Percentiles rank a stretch among this genome's conserved stretches.
phyloP scores from a whole-genome alignment of 1,140 invertebrate genomes.

The Drosophila kikkawai region DNA sequence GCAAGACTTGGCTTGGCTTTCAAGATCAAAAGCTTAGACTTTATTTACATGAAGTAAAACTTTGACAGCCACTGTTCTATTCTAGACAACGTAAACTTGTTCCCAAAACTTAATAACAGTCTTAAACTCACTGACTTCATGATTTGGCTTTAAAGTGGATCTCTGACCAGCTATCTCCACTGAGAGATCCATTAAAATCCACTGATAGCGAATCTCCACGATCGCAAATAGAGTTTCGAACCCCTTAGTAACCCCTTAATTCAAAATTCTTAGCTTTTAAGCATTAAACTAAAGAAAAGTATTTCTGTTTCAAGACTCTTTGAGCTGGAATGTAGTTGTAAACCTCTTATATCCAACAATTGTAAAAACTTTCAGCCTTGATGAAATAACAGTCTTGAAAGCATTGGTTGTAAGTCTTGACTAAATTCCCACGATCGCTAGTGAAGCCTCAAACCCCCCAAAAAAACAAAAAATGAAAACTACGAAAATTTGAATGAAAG shows the following conservation, averaged over 20 bases:
- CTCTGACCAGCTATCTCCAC: not conserved
- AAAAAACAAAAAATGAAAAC: not conserved
- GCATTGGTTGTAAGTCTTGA: not conserved
- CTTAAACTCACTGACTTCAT: not conserved
- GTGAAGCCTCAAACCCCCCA: not conserved
- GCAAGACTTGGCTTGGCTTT: not conserved
- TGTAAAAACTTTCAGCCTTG: not conserved
- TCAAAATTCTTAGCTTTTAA: not conserved
- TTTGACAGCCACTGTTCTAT: too few relatives aligned
- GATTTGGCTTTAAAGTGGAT: not conserved
- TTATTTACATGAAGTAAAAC: too few relatives aligned
- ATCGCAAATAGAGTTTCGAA: not conserved
- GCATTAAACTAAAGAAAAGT: not conserved
- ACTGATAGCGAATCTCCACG: not conserved
- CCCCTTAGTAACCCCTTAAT: not conserved
- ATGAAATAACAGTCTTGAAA: not conserved
- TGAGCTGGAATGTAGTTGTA: too few relatives aligned
- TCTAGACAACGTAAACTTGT: not conserved
- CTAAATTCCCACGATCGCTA: slow-evolving; percentile 4
- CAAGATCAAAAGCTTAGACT: too few relatives aligned
- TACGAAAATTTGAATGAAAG: slow-evolving; percentile 11
- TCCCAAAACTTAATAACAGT: not conserved
- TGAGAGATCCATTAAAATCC: not conserved
- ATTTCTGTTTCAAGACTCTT: too few relatives aligned
- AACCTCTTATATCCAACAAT: too few relatives aligned